A percentile compares a stretch with the other conserved stretches of the same genome.
Evolutionary conservation across 2,797 vertebrate species (phyloP).

Genomic region (Poecilia picta): DNA sequence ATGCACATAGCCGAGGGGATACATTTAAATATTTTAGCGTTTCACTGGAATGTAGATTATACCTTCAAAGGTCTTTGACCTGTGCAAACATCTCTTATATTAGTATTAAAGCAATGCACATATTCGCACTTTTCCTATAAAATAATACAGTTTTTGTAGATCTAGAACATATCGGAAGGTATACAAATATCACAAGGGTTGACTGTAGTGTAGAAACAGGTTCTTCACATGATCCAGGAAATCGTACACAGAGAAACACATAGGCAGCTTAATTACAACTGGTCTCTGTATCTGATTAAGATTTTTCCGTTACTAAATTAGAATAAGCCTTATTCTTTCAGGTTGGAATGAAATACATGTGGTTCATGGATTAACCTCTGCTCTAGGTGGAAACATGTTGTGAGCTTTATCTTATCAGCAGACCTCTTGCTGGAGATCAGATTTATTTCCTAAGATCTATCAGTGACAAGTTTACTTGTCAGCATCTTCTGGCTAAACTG

Average conservation of each 20-base stretch:
- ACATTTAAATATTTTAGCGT: neutral
- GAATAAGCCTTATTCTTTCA: neutral
- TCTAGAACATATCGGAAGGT: neutral
- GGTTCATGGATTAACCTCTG: constrained; percentile 56
- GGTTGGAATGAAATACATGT: constrained; percentile 8
- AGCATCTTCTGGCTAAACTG: constrained; percentile 7
- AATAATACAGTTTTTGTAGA: neutral
- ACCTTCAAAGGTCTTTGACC: neutral
- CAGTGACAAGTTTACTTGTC: constrained; percentile 9
- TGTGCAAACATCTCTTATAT: neutral
- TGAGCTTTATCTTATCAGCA: constrained; percentile 45
- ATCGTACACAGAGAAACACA: neutral
- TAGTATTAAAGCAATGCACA: neutral
- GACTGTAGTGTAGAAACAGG: neutral
- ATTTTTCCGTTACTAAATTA: neutral
- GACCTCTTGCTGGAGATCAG: constrained; percentile 9
- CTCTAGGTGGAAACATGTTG: neutral
- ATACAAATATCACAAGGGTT: neutral
- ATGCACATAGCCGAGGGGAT: neutral
- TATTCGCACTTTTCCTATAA: too few species aligned
- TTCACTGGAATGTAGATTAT: neutral
- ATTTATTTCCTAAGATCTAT: constrained; percentile 29
- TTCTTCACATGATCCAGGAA: neutral
- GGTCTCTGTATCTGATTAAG: neutral
- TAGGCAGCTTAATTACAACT: neutral